phyloP scores from a whole-genome alignment of 2,113 vertebrate species.

The Salvelinus namaycush region DNA sequence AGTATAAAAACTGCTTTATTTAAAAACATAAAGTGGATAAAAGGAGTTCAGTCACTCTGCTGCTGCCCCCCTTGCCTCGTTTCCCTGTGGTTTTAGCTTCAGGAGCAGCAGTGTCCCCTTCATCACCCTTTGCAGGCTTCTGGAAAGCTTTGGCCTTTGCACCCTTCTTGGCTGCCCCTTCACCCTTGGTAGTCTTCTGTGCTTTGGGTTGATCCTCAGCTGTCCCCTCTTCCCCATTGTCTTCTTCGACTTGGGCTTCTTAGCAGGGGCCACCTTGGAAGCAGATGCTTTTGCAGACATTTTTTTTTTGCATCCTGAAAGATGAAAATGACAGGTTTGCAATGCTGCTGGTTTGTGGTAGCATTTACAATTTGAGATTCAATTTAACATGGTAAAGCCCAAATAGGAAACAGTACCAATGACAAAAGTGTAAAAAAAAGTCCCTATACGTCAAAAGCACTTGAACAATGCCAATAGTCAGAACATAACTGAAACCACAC shows the following conservation, averaged over 20 bases:
- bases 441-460: too few relatives aligned
- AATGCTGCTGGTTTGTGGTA: too few relatives aligned
- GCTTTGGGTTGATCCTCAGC: neutral
- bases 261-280: conserved; percentile 58
- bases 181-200: neutral
- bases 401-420: too few relatives aligned
- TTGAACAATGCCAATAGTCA: too few relatives aligned
- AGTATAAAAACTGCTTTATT: too few relatives aligned
- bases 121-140: neutral
- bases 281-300: neutral
- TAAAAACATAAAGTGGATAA: neutral
- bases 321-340: neutral
- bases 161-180: conserved; percentile 17
- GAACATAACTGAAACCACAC: too few relatives aligned
- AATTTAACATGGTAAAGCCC: too few relatives aligned
- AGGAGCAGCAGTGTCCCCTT: conserved; percentile 1
- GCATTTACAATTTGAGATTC: too few relatives aligned
- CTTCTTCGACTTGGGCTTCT: conserved; percentile 68
- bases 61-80: conserved; percentile 43
- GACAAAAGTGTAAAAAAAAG: too few relatives aligned
- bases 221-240: neutral
- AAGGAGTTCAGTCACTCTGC: conserved; percentile 14
- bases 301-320: conserved; percentile 51
- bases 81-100: conserved; percentile 37
- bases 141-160: conserved; percentile 10